Evolutionary conservation across 2,888 invertebrate genomes (phyloP).

Genomic region (Melinopterus prodromus): DNA sequence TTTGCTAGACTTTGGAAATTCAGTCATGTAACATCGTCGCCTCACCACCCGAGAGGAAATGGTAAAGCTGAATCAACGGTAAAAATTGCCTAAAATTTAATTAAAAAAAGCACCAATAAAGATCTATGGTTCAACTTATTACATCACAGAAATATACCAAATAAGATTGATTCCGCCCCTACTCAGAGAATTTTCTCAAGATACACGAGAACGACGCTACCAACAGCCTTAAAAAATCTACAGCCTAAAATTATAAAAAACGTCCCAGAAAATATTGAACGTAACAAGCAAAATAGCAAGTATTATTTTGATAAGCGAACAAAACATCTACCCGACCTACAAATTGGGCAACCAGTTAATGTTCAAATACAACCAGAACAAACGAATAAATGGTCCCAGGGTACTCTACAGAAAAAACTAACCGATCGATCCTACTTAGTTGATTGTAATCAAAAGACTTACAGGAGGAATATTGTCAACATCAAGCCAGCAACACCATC

Average conservation of each 20-base stretch:
- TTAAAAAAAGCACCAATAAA: not conserved
- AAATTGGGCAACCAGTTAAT: not conserved
- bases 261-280: constrained; percentile 12
- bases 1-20: not conserved
- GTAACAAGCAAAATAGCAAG: constrained; percentile 7
- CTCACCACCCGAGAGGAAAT: constrained; percentile 30
- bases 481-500: too few relatives aligned
- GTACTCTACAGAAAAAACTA: not conserved
- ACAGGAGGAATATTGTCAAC: not conserved
- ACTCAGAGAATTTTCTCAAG: constrained; percentile 7
- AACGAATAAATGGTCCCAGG: constrained; percentile 4
- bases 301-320: not conserved
- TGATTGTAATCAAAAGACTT: not conserved
- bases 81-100: constrained; percentile 5
- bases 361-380: not conserved
- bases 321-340: not conserved
- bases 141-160: constrained; percentile 17
- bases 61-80: constrained; percentile 40
- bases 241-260: constrained; percentile 6
- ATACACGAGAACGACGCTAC: not conserved
- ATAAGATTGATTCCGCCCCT: not conserved
- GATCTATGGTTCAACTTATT: constrained; percentile 11
- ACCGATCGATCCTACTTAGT: not conserved
- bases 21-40: constrained; percentile 39
- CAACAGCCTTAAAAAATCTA: constrained; percentile 9